Percentiles rank a stretch among this genome's conserved stretches.
These are phyloP conservation scores for Vombatus ursinus DNA, from an alignment of 2,113 vertebrate species.

Conservation along the genomic window DNA sequence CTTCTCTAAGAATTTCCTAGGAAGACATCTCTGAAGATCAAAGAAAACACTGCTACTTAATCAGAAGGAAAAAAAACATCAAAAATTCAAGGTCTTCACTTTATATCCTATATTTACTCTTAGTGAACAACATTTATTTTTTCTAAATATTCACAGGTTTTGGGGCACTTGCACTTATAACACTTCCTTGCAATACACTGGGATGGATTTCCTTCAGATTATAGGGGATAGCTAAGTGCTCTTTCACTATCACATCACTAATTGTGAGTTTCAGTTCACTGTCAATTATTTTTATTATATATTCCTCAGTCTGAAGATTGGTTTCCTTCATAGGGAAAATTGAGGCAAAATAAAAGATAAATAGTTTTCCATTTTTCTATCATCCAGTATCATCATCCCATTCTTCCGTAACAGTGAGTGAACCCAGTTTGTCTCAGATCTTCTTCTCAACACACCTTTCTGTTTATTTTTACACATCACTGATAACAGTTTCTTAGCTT, in stretches of 20 bases:
- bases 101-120: background rate
- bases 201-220: background rate
- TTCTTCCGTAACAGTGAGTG: too few species aligned
- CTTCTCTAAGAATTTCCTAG: background rate
- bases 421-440: too few species aligned
- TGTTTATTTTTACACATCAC: too few species aligned
- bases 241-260: background rate
- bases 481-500: too few species aligned
- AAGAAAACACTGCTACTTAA: background rate
- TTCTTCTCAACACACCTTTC: too few species aligned
- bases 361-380: background rate
- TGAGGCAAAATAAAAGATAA: background rate
- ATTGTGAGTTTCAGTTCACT: background rate
- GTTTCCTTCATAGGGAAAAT: background rate
- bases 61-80: background rate
- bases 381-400: too few species aligned
- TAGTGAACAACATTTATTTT: background rate
- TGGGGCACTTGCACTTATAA: background rate
- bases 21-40: background rate
- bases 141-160: background rate
- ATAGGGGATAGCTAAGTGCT: background rate
- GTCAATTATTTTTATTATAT: background rate
- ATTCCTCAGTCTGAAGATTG: background rate
- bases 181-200: background rate
- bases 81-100: slow-evolving; percentile 6